phyloP scores from a whole-genome alignment of 2,113 vertebrate species.

The Dromaius novaehollandiae region DNA sequence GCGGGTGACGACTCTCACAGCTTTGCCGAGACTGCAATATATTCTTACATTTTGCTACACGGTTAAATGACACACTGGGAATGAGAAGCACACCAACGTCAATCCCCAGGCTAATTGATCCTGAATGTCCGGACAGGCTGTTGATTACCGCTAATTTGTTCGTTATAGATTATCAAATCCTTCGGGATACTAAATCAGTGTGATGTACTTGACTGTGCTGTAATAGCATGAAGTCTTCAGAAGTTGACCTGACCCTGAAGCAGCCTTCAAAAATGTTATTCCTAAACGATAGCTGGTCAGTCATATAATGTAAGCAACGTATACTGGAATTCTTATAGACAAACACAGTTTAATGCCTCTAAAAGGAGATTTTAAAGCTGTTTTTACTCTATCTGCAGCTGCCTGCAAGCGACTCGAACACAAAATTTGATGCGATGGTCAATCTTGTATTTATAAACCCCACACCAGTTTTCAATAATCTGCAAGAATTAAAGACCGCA shows the following conservation, averaged over 20 bases:
- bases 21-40: neutral
- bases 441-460: neutral
- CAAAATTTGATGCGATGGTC: neutral
- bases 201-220: neutral
- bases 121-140: neutral
- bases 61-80: neutral
- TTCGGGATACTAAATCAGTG: neutral
- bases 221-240: neutral
- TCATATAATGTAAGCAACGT: neutral
- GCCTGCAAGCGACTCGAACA: neutral
- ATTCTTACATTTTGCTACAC: neutral
- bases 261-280: neutral
- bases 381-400: neutral
- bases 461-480: neutral
- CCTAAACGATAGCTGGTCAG: neutral
- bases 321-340: neutral
- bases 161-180: slow-evolving; percentile 21
- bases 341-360: neutral
- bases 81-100: neutral
- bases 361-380: neutral
- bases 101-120: neutral
- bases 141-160: slow-evolving; percentile 37
- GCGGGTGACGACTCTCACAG: neutral
- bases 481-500: neutral
- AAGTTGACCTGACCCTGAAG: neutral